Conservation (phyloP, 2,888 invertebrate genomes). For the Calephelis perditalis region DNA sequence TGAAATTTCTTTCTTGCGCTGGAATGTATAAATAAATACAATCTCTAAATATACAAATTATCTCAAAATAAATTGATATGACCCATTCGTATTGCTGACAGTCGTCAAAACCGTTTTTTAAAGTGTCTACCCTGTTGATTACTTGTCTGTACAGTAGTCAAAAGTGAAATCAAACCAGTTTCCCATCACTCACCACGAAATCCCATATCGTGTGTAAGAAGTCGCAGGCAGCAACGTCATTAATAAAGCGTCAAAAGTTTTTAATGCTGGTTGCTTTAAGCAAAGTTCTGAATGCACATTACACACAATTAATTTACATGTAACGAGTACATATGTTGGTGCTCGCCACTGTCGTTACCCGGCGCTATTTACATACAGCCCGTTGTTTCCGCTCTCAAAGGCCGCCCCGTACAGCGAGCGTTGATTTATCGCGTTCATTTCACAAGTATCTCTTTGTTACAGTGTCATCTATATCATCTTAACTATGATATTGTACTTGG, state of each 20-base stretch:
- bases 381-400: conserved; percentile 66
- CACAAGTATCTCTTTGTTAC: conserved; percentile 76
- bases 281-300: neutral
- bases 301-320: neutral
- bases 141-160: no score
- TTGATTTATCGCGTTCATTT: conserved; percentile 76
- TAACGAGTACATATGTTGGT: neutral
- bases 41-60: no score
- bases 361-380: conserved; percentile 73
- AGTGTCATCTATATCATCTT: conserved; percentile 43
- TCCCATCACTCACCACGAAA: no score
- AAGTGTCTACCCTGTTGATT: no score
- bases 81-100: neutral
- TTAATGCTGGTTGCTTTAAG: neutral
- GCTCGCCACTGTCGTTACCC: conserved; percentile 40
- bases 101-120: no score
- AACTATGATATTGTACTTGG: conserved; percentile 28
- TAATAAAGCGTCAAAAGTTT: no score
- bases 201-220: no score
- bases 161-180: no score
- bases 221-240: no score
- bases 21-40: no score
- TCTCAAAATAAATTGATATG: no score
- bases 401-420: conserved; percentile 54
- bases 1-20: no score